Evolutionary conservation across 2,113 vertebrate species (phyloP), one percentile per base, ranked within the genome.

Genomic region (Gymnocephalus cernua): DNA sequence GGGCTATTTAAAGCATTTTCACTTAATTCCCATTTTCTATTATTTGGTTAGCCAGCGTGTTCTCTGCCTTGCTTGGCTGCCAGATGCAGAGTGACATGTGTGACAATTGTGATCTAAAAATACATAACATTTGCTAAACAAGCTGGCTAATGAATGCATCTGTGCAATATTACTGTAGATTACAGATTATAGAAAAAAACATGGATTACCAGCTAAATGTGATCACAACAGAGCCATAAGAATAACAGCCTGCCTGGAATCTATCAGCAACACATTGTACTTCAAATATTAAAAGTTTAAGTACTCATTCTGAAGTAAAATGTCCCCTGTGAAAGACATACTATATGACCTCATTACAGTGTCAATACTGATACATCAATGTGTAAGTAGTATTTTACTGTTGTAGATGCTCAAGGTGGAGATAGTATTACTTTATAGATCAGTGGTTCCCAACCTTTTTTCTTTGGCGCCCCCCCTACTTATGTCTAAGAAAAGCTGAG

Each of bases 51-150:
- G 4, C 19, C 57, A 13, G 47, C 23, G 44, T 47, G 62, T 38
- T 25, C 57, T 67, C 51, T 29, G 77, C 45, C 72, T 41, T 2
- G 18, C 45, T 32, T 3, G 62, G 79, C 51, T 45, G 58, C 73
- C 72, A 77, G 79, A 74, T 75, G 56, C 66, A 67, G 27, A 12
- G 53, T 56, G 71, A 74, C 74, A 66, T 48, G 63, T 69, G 54
- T 32, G 53, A 73, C 72, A 48, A 66, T 10, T 59, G 58, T 23
- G 54, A 68, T 74, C 59, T 66, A 70, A 74, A 86, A 83, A 80
- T 63, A 65, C 16, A 25, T 18, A 19, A 62, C 89, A 88, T 86
- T 79, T 85, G 85, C 65, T 78, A 4, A 74, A 59, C 71, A 78
- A 86, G 77, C 82, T 10, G 65, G 74, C 65, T 67, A 77, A 86